These are phyloP conservation scores for Cinara cedri DNA, from an alignment of 2,888 invertebrate species.

Conservation along the genomic window DNA sequence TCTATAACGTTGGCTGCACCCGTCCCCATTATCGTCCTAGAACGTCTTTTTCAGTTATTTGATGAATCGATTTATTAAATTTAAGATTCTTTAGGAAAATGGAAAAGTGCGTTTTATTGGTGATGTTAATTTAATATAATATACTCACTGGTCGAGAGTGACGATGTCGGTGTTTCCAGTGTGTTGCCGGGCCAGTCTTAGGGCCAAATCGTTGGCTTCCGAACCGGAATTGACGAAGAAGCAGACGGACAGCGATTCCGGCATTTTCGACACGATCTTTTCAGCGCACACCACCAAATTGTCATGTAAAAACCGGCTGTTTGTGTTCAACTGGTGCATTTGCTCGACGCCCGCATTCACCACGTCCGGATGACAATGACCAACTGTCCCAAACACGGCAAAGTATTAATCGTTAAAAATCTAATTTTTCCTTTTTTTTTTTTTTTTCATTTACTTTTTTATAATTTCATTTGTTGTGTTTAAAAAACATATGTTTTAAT, in stretches of 20 bases:
- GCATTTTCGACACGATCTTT: conserved; percentile 81
- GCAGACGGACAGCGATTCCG: conserved; percentile 84
- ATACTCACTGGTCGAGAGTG: conserved; percentile 95
- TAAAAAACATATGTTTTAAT: too few species aligned
- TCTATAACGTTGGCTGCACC: too few species aligned
- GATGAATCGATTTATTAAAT: too few species aligned
- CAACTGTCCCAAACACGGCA: conserved; percentile 72
- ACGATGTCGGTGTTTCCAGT: conserved; percentile 89
- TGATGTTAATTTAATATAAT: too few species aligned
- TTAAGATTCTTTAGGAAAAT: too few species aligned
- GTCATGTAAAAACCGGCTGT: conserved; percentile 95
- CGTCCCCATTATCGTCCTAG: too few species aligned
- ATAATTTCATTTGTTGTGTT: too few species aligned
- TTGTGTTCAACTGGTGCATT: conserved; percentile 90
- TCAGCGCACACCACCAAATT: conserved; percentile 90
- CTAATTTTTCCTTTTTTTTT: too few species aligned
- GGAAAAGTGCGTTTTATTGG: too few species aligned
- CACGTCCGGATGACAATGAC: conserved; percentile 95
- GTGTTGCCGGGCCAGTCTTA: conserved; percentile 86
- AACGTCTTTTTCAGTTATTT: too few species aligned
- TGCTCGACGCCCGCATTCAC: conserved; percentile 89
- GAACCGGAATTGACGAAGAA: conserved; percentile 98
- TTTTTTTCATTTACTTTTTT: too few species aligned
- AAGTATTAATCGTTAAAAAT: too few species aligned
- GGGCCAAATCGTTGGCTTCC: conserved; percentile 96